Evolutionary conservation across 2,797 vertebrate species (phyloP), one percentile per base, ranked within the genome.

Genomic region (Sarcophilus harrisii): DNA sequence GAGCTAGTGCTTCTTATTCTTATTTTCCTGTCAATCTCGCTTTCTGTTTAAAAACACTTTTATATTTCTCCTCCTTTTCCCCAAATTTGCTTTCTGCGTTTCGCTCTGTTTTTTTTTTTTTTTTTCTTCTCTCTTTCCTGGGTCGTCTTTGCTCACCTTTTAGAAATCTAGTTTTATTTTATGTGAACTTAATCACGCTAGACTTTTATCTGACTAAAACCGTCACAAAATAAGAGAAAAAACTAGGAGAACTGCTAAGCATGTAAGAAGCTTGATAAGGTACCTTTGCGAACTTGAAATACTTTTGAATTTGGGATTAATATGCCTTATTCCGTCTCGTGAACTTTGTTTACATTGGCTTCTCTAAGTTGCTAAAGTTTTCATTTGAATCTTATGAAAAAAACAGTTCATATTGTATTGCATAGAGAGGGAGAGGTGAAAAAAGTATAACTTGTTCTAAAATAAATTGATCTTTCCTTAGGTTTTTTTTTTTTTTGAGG

Each of bases 311-410:
- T 55, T 9, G 57, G 87, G 91, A 58, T 91, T 30, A 92, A 30
- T 4, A 57, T 58, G 59, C 38, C 66, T 57, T 29, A 73, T 13
- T 62, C 55, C 49, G 97, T 89, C 91, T 94, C 94, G 90, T 90
- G 58, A 91, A 87, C 0, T 62, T 58, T 90, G 73, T 94, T 92
- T 38, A 93, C 66, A 62, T 87, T 14, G 38, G 91, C 38, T 95
- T 91, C 58, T 45, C 1, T 66, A 95, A 98, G 97, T 59, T 97
- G 96, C 93, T 91, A 92, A 97, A 98, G 95, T 97, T 97, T 97
- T 94, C 94, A 92, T 97, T 96, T 91, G 95, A 59, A 9, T 38
- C 13, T 30, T 96, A 93, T 93, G 95, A 55, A 93, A 97, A 97
- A 96, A 93, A 66, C 91, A 60, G 90, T 91, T 91, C 93, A 73